These are phyloP conservation scores for Atta texana DNA, from an alignment of 1,140 invertebrate genomes.

Conservation along the genomic window DNA sequence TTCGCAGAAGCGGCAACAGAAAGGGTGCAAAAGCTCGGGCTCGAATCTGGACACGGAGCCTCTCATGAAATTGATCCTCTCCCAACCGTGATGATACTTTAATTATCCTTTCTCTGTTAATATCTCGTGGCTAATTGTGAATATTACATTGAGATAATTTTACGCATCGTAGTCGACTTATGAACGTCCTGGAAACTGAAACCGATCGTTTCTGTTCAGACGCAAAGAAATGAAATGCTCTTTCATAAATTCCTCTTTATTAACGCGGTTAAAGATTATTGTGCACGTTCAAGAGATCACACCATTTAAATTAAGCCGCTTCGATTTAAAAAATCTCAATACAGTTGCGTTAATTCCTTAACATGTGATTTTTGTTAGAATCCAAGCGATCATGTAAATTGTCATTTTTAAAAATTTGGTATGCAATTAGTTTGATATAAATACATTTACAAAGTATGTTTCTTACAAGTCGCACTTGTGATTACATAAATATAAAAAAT, in stretches of 20 bases:
- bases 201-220: not conserved
- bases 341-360: not conserved
- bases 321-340: not conserved
- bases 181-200: not conserved
- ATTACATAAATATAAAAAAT: too few relatives aligned
- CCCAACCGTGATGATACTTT: constrained; percentile 21
- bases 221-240: not conserved
- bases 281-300: not conserved
- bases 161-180: not conserved
- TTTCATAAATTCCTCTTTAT: not conserved
- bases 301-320: not conserved
- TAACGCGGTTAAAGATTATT: not conserved
- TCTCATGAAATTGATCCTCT: constrained; percentile 45
- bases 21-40: constrained; percentile 69
- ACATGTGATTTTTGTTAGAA: not conserved
- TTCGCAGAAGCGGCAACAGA: constrained; percentile 79
- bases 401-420: not conserved
- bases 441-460: not conserved
- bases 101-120: not conserved
- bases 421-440: not conserved
- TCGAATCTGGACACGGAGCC: constrained; percentile 63
- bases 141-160: not conserved
- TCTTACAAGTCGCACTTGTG: not conserved
- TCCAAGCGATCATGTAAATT: not conserved
- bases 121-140: not conserved